phyloP scores from a whole-genome alignment of 2,113 vertebrate species.

The Myiozetetes cayanensis region DNA sequence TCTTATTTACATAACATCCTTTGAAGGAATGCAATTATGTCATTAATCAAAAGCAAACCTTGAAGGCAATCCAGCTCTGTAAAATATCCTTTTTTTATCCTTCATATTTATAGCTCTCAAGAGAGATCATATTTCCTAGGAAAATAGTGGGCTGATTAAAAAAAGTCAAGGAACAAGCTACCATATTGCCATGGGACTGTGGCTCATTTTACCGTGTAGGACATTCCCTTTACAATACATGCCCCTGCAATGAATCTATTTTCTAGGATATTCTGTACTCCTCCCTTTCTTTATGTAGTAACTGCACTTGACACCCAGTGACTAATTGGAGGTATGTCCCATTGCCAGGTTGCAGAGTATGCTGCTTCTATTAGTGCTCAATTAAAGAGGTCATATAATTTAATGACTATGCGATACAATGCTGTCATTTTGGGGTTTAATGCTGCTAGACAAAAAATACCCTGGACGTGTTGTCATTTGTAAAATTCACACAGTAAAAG shows the following conservation, averaged over 20 bases:
- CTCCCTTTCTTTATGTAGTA: background rate
- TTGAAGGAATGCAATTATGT: slow-evolving; percentile 37
- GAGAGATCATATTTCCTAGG: background rate
- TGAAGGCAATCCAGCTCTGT: slow-evolving; percentile 28
- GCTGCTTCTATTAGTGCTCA: background rate
- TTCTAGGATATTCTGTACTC: background rate
- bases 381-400: background rate
- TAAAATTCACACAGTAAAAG: background rate
- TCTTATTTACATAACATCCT: slow-evolving; percentile 44
- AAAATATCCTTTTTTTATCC: slow-evolving; percentile 31
- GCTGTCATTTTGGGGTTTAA: background rate
- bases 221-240: background rate
- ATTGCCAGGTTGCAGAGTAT: background rate
- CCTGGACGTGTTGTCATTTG: background rate
- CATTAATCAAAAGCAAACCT: slow-evolving; percentile 64
- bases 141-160: slow-evolving; percentile 27
- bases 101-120: slow-evolving; percentile 33
- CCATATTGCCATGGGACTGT: background rate
- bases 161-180: background rate
- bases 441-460: background rate
- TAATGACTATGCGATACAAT: background rate
- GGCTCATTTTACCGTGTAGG: background rate
- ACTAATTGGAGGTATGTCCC: background rate
- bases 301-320: background rate
- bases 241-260: background rate